Conservation (phyloP, 1,140 invertebrate species). For the Eupristina koningsbergeri region DNA sequence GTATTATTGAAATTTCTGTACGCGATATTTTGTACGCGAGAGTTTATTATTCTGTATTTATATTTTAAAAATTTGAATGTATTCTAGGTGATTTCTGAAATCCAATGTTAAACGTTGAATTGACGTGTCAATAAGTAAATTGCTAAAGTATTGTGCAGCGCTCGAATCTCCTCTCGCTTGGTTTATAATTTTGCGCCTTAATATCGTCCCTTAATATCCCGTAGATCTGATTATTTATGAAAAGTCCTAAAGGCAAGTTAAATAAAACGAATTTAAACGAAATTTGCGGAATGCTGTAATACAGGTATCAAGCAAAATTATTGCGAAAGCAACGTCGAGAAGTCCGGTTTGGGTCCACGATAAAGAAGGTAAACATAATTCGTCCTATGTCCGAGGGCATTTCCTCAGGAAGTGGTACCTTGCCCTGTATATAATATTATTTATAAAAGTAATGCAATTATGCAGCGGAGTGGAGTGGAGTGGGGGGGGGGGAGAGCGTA, state of each 20-base stretch:
- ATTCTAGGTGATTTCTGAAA: not conserved
- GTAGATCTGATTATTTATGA: too few relatives aligned
- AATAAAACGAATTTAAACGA: not conserved
- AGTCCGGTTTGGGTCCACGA: not conserved
- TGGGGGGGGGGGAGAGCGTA: not conserved
- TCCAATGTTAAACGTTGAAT: not conserved
- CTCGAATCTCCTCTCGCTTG: too few relatives aligned
- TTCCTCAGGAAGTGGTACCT: not conserved
- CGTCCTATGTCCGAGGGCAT: constrained; percentile 10
- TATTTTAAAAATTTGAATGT: not conserved
- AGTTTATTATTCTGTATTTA: not conserved
- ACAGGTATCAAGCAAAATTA: not conserved
- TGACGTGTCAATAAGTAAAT: too few relatives aligned
- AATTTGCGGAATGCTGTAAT: not conserved
- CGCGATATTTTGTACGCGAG: not conserved
- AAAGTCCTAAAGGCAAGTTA: too few relatives aligned
- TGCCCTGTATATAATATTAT: constrained; percentile 21
- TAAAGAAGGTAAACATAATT: constrained; percentile 40
- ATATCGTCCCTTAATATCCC: too few relatives aligned
- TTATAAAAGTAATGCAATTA: constrained; percentile 27
- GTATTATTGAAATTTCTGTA: not conserved
- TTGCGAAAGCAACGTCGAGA: constrained; percentile 4
- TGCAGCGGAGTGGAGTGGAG: not conserved
- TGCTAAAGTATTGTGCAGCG: too few relatives aligned
- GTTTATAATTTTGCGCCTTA: too few relatives aligned